phyloP scores from a whole-genome alignment of 2,888 invertebrate species.

The Ametastegia equiseti region DNA sequence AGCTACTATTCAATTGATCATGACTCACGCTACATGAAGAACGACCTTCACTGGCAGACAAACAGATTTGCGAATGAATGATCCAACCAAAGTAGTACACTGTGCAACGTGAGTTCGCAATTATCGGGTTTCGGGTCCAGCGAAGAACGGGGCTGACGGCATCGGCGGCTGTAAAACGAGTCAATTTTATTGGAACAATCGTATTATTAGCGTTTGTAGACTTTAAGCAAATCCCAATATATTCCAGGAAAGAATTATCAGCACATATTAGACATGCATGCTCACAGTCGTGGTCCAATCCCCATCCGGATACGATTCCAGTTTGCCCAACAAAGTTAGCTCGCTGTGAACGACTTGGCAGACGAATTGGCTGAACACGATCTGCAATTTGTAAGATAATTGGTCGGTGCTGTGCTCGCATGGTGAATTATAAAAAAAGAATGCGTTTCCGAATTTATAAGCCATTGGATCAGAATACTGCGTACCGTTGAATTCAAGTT shows the following conservation, averaged over 20 bases:
- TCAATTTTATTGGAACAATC: neutral
- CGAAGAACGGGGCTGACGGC: conserved; percentile 70
- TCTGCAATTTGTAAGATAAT: conserved; percentile 62
- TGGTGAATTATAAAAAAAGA: neutral
- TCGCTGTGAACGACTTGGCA: conserved; percentile 71
- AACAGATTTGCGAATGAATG: neutral
- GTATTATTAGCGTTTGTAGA: no score
- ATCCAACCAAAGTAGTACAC: neutral
- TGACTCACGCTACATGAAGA: conserved; percentile 75
- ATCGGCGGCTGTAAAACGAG: neutral
- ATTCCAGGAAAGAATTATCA: neutral
- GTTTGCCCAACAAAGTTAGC: conserved; percentile 70
- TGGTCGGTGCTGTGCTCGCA: neutral
- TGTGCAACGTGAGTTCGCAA: neutral
- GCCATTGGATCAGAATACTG: neutral
- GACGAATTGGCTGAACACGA: conserved; percentile 72
- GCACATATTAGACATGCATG: neutral
- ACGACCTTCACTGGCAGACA: neutral
- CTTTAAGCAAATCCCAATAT: no score
- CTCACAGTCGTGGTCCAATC: conserved; percentile 70
- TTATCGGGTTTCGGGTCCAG: conserved; percentile 62
- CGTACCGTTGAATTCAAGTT: conserved; percentile 53
- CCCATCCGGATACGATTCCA: conserved; percentile 77
- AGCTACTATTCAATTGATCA: neutral
- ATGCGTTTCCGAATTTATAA: neutral